Evolutionary conservation across 2,888 invertebrate genomes (phyloP), one percentile per base, ranked within the genome.

Genomic region (Diplolepis rosae): DNA sequence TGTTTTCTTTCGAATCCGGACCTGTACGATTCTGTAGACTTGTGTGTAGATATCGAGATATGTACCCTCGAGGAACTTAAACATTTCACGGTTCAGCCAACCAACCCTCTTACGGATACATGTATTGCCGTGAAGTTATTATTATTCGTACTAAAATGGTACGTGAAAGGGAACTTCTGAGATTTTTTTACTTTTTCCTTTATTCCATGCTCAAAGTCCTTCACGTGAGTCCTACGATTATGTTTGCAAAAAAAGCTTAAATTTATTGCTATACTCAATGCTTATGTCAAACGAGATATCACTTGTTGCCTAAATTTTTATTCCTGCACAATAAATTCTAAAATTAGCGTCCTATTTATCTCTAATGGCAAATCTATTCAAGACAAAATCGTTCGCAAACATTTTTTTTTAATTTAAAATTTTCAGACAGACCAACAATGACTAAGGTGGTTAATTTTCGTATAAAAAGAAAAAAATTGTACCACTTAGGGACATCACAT

Each of bases 11-110:
- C 7, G 24, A 24, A 39, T 27, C 39, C 39, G 61, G 39, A 27
- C 61, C 39, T 42, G 61, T 48, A 22, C 48, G 18, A 18, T 48
- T 22, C 15, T 48, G 45, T 24, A 24, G 39, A 61, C 61, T 39
- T 39, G 61, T 42, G 39, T 61, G 56, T 39, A 61, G 61, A 61
- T 61, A 61, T 61, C 39, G 39, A 61, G 61, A 61, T 61, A 42
- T 61, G 39, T 61, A 61, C 39, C 61, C 61, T 61, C 39, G 39
- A n/a, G 27, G 39, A 39, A 61, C 61, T 61, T 61, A 61, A 39
- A 61, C 61, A 61, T 61, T 61, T 61, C 39, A 61, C 39, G 35
- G 61, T 24, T 61, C 39, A 9, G 61, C 39, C 39, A 39, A 27
- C 61, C 39, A 61, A 61, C 61, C 61, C 61, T 39, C 35, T 61